These are phyloP conservation scores for Phylloscopus trochiloides DNA, from an alignment of 2,113 vertebrate species.

Conservation along the genomic window DNA sequence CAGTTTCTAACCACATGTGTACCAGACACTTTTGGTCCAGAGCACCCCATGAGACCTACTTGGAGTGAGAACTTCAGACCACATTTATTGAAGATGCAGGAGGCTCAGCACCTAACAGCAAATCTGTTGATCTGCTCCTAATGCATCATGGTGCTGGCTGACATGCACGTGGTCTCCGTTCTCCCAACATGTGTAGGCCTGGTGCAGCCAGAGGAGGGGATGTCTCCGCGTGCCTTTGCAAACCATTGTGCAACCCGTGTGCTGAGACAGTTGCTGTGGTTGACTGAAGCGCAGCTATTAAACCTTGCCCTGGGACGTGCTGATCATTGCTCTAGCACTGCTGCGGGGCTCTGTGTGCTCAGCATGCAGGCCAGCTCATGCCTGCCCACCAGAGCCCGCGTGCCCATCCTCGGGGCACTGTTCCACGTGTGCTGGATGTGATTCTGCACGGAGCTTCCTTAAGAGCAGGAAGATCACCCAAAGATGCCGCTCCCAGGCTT, in stretches of 20 bases:
- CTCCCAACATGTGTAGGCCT: neutral
- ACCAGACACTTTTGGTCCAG: neutral
- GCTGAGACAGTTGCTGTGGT: neutral
- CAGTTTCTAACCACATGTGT: neutral
- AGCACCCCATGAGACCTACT: neutral
- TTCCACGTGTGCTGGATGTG: neutral
- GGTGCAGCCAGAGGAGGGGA: neutral
- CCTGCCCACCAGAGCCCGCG: neutral
- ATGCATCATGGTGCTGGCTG: neutral
- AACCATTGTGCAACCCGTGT: fast-evolving
- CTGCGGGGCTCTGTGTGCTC: fast-evolving
- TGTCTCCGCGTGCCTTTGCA: neutral
- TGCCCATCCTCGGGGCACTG: neutral
- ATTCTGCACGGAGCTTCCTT: neutral
- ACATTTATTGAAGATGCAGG: neutral
- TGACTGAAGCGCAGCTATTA: neutral
- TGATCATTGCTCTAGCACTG: fast-evolving
- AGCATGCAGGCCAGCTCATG: fast-evolving
- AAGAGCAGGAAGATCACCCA: neutral
- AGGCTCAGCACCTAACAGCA: neutral
- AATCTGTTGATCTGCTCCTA: neutral
- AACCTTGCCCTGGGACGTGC: neutral
- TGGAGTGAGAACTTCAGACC: neutral
- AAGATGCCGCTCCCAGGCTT: neutral
- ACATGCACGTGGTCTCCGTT: fast-evolving